Percentiles rank a stretch among this genome's conserved stretches.
Evolutionary conservation across 2,888 invertebrate species (phyloP).

Genomic region (Myathropa florea): DNA sequence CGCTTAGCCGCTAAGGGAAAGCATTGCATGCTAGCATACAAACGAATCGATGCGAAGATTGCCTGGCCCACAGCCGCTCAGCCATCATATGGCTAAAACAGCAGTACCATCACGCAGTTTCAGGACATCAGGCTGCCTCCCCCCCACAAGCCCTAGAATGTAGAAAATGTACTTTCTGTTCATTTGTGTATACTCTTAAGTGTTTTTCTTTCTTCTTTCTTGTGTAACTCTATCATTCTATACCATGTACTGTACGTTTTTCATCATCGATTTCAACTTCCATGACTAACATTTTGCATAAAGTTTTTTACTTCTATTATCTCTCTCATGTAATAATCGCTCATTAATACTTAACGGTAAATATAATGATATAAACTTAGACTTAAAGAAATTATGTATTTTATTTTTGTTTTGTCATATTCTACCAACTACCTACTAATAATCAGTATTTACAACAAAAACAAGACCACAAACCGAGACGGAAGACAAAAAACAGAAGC

Average conservation of each 20-base stretch:
- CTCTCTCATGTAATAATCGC: conserved; percentile 49
- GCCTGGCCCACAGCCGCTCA: conserved; percentile 90
- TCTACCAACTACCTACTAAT: conserved; percentile 53
- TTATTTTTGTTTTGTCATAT: conserved; percentile 48
- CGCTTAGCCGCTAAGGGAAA: conserved; percentile 87
- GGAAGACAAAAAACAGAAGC: background rate
- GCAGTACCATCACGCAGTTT: background rate
- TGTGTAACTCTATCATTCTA: conserved; percentile 18
- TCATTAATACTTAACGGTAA: conserved; percentile 52
- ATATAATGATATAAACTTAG: conserved; percentile 47
- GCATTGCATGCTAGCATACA: conserved; percentile 96
- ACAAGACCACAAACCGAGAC: background rate
- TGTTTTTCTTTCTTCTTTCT: conserved; percentile 30
- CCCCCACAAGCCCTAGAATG: conserved; percentile 52
- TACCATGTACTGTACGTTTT: conserved; percentile 25
- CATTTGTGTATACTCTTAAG: conserved; percentile 63
- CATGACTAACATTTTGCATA: conserved; percentile 65
- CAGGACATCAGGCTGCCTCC: background rate
- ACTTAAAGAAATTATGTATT: conserved; percentile 28
- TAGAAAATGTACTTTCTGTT: conserved; percentile 40
- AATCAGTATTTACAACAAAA: conserved; percentile 59
- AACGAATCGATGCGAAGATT: conserved; percentile 97
- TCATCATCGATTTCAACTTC: conserved; percentile 48
- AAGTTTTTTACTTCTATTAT: conserved; percentile 35
- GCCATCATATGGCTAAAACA: conserved; percentile 58